phyloP scores from a whole-genome alignment of 2,113 vertebrate genomes.

The Myocastor coypus region DNA sequence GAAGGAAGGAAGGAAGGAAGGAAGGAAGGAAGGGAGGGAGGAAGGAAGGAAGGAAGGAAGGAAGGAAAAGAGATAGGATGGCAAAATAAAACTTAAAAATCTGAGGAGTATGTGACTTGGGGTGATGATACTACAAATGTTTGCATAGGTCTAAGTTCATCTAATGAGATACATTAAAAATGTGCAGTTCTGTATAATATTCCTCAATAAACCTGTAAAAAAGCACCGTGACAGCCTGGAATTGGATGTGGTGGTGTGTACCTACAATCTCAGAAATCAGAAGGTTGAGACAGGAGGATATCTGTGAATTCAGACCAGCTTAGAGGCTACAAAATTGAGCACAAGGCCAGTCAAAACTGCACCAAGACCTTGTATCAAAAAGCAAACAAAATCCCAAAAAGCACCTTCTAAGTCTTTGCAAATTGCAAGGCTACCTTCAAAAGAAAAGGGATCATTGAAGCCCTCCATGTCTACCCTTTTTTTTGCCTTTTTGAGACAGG shows the following conservation, averaged over 20 bases:
- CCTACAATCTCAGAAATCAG: too few species aligned
- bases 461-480: background rate
- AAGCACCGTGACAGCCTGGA: too few species aligned
- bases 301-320: too few species aligned
- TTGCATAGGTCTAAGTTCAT: background rate
- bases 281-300: too few species aligned
- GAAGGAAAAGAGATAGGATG: background rate
- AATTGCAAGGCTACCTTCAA: constrained; percentile 35
- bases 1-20: background rate
- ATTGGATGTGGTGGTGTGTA: too few species aligned
- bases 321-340: too few species aligned
- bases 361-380: too few species aligned
- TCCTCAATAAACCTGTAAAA: background rate
- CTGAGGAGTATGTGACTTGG: background rate
- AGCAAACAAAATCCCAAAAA: too few species aligned
- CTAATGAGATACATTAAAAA: background rate
- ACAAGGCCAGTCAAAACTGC: too few species aligned
- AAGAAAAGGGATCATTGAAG: constrained; percentile 40
- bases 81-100: background rate
- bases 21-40: background rate
- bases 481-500: too few species aligned
- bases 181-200: background rate
- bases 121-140: background rate
- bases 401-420: constrained; percentile 17
- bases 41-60: background rate